Conservation (phyloP, 2,797 vertebrate genomes). For the Oreochromis mossambicus region DNA sequence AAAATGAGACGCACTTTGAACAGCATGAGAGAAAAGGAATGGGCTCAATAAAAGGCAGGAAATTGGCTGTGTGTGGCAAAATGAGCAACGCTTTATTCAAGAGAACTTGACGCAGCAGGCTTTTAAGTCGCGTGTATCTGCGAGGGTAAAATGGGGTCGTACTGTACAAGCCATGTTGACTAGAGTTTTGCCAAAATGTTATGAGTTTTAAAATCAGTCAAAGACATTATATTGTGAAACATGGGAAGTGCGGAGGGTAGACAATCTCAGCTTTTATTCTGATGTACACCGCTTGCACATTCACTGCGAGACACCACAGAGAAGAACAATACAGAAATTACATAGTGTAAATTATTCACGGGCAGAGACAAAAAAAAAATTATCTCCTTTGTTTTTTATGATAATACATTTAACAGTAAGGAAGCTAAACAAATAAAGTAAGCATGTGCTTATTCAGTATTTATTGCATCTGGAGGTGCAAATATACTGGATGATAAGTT, state of each 20-base stretch:
- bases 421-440: constrained; percentile 6
- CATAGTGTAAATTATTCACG: constrained; percentile 16
- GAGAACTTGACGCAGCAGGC: not conserved
- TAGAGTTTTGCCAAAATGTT: not conserved
- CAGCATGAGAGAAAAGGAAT: constrained; percentile 9
- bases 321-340: not conserved
- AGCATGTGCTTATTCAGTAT: constrained; percentile 11
- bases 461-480: constrained; percentile 23
- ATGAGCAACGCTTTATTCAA: constrained; percentile 24
- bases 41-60: constrained; percentile 12
- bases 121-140: not conserved
- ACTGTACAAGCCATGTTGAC: not conserved
- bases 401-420: not conserved
- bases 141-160: not conserved
- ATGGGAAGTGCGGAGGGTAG: not conserved
- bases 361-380: not conserved
- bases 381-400: not conserved
- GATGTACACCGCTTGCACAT: not conserved
- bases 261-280: not conserved
- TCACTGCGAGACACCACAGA: not conserved
- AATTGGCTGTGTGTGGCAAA: constrained; percentile 13
- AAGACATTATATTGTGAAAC: not conserved
- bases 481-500: constrained; percentile 4
- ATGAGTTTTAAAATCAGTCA: constrained; percentile 1
- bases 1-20: constrained; percentile 20